Base-by-base conservation (phyloP, 2,113 vertebrate species). In the Aldabrachelys gigantea region DNA sequence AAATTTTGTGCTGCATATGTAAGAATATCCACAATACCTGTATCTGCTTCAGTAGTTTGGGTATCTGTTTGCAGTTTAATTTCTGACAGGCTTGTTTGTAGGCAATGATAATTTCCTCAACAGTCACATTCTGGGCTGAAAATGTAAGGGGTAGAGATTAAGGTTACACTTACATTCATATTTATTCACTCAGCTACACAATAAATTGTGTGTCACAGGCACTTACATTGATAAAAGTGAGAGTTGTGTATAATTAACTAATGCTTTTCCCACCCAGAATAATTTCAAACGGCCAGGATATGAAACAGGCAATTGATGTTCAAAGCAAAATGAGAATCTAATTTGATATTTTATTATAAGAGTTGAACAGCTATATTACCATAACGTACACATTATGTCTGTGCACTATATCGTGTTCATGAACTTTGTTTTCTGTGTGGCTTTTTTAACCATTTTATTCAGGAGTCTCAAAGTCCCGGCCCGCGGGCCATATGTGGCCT, bases 11-110 rank as follows among this genome's bases (percentile, higher is more conserved):
- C 25, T n/a, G 29, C n/a, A 65, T 38, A 21, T 44, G 54, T 69
- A 49, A 69, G 49, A 62, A 57, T 29, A 53, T 25, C 49, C 8
- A 72, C 96, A 95, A 0, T 98, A 99, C 99, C 99, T 99, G 99
- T 54, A 99, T 99, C 98, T 99, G 99, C 96, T 98, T 98, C 87
- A 99, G 98, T 78, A 99, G 98, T 97, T 99, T 99, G 88, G 99
- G 97, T n/a, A 99, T 99, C 95, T 99, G 99, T 84, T 99, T 99
- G 98, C 99, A 99, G 98, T 98, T 99, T 85, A 99, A 98, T 88
- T 99, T 99, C 98, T 99, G 99, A 97, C 99, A 99, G 95, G 99
- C 98, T 87, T 99, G 99, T 92, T 98, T 98, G 97, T 99, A 99
- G 87, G 99, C 98, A 0, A 97, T 92, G 69, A 99, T 35, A 87